Evolutionary conservation across 2,888 invertebrate genomes (phyloP).

Genomic region (Netelia inedita): DNA sequence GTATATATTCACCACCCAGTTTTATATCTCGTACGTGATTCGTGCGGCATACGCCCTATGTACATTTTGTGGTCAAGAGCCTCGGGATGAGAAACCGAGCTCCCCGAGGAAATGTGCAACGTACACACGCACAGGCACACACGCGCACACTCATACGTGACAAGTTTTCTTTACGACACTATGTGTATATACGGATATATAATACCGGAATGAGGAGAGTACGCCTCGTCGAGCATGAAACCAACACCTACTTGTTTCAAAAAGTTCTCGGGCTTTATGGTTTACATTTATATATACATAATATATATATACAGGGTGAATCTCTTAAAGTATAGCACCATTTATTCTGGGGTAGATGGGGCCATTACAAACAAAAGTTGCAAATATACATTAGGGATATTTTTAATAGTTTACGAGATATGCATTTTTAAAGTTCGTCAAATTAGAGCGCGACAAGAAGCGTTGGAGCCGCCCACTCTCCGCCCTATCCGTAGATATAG

Average conservation of each 20-base stretch:
- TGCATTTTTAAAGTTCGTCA: too few species aligned
- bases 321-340: too few species aligned
- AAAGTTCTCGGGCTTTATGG: conserved; percentile 24
- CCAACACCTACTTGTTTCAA: conserved; percentile 26
- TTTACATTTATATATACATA: background rate
- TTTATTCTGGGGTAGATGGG: too few species aligned
- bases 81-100: background rate
- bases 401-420: too few species aligned
- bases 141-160: background rate
- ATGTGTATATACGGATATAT: background rate
- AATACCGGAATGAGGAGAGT: conserved; percentile 7
- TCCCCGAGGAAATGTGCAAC: conserved; percentile 15
- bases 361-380: too few species aligned
- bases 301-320: too few species aligned
- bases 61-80: conserved; percentile 8
- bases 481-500: too few species aligned
- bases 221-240: conserved; percentile 30
- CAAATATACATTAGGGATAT: too few species aligned
- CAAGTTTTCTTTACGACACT: conserved; percentile 8
- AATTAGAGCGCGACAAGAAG: too few species aligned
- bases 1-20: conserved; percentile 3
- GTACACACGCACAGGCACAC: background rate
- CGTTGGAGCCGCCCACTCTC: too few species aligned
- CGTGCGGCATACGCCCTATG: background rate
- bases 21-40: conserved; percentile 21